phyloP scores from a whole-genome alignment of 2,888 invertebrate species.

The Diloba caeruleocephala region DNA sequence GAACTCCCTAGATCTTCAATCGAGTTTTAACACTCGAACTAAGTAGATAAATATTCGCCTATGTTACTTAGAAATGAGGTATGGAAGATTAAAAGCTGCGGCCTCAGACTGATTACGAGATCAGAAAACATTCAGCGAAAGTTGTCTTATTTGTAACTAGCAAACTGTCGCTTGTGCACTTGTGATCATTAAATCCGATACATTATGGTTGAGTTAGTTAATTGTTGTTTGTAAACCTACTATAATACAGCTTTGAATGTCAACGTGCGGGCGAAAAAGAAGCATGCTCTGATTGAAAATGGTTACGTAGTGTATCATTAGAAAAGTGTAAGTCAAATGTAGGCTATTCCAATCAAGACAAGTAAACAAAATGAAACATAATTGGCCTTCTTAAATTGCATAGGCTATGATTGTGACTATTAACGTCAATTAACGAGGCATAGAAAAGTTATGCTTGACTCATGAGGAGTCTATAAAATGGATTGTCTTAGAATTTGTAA shows the following conservation, averaged over 20 bases:
- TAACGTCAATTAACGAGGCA: conserved; percentile 55
- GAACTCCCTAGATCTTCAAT: conserved; percentile 63
- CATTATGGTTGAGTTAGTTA: conserved; percentile 10
- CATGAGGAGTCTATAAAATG: conserved; percentile 43
- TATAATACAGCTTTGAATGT: conserved; percentile 10
- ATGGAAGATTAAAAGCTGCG: conserved; percentile 14
- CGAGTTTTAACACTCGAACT: conserved; percentile 59
- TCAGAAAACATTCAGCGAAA: conserved; percentile 31
- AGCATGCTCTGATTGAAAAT: conserved; percentile 42
- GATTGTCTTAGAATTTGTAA: conserved; percentile 41
- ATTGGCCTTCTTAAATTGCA: conserved; percentile 59
- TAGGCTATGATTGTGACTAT: conserved; percentile 53
- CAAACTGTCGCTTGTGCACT: conserved; percentile 20
- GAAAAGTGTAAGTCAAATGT: conserved; percentile 49
- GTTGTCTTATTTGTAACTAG: conserved; percentile 16
- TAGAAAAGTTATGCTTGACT: conserved; percentile 53
- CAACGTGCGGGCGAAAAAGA: conserved; percentile 10
- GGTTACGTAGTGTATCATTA: conserved; percentile 42
- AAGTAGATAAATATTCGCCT: conserved; percentile 35
- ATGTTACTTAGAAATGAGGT: conserved; percentile 29
- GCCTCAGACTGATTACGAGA: conserved; percentile 23
- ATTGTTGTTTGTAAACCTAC: conserved; percentile 13
- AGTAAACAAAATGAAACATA: conserved; percentile 54
- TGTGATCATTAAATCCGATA: conserved; percentile 40
- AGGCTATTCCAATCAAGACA: conserved; percentile 54